Base-by-base conservation (phyloP, 1,140 invertebrate species). In the Conus ventricosus region DNA sequence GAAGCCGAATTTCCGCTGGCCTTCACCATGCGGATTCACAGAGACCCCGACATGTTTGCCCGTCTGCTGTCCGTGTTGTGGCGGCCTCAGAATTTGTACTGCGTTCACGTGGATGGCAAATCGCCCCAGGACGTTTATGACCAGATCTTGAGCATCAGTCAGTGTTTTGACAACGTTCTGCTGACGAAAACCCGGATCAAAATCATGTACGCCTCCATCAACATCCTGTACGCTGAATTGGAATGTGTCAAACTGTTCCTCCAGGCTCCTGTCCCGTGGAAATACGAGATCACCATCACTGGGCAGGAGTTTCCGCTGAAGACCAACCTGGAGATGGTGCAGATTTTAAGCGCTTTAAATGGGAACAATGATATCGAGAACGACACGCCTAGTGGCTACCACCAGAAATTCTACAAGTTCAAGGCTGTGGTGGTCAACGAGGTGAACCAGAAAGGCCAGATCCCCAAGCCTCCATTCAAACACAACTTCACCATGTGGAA, bases 281-380 rank as follows among this genome's bases (percentile, higher is more conserved):
- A 89, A 76, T 92, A 91, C 83, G 88, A 91, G 23, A 92, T 94
- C 60, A 94, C 93, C 87, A 82, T 93, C 71, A 90, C 90, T 4
- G 93, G 93, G 6, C 94, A 94, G 87, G 94, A 95, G 87, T 94
- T 94, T 89, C 94, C 94, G 23, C 85, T 94, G 15, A 92, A 92
- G 75, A 94, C 94, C 54, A 95, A 95, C 85, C 75, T 80, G 13
- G 93, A 95, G 88, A 75, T 94, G 55, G 93, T 94, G 23, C 80
- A 91, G 71, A 94, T 94, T 87, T 80, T 94, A 13, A 90, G 90
- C 81, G 85, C 90, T 0, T 88, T 91, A 7, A 91, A 93, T 57
- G 94, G 94, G 6, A 90, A 93, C 15, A 95, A 94, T 89, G 89
- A 92, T 57, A 84, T 94, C 4, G 91, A 92, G n/a, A 63, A 60